phyloP scores from a whole-genome alignment of 2,113 vertebrate genomes.

The Donacobius atricapilla region DNA sequence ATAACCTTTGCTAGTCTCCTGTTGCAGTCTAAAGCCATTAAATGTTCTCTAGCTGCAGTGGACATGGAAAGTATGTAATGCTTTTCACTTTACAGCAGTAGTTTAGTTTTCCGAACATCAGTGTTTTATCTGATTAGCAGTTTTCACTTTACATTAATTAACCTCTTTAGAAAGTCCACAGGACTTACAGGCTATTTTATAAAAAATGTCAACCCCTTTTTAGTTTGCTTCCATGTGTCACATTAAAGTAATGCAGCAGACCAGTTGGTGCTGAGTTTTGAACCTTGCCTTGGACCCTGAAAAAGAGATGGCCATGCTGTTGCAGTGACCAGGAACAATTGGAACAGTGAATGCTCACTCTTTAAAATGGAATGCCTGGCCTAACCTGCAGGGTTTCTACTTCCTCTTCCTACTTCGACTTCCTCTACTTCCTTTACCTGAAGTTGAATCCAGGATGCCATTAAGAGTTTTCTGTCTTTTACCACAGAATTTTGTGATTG shows the following conservation, averaged over 20 bases:
- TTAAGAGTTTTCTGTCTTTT: not conserved
- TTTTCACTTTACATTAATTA: not conserved
- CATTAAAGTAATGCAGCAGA: not conserved
- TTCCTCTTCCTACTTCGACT: not conserved
- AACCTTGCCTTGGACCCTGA: not conserved
- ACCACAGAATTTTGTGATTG: not conserved
- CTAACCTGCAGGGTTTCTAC: not conserved
- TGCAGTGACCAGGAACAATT: not conserved
- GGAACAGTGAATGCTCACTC: not conserved
- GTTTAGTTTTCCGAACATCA: not conserved
- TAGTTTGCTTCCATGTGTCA: not conserved
- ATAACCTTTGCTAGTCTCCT: not conserved
- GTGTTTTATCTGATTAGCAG: not conserved
- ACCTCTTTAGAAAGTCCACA: not conserved
- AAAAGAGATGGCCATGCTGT: not conserved
- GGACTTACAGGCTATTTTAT: not conserved
- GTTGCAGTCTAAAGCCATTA: not conserved
- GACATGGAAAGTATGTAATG: not conserved
- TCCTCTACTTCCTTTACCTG: not conserved
- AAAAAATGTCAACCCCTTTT: rapidly evolving
- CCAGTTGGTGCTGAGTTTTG: not conserved
- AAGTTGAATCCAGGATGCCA: not conserved
- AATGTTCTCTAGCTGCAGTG: not conserved
- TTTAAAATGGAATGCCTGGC: not conserved
- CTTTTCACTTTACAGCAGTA: not conserved